These are phyloP conservation scores for Saimiri boliviensis DNA, from an alignment of 2,113 vertebrate genomes.

Conservation along the genomic window DNA sequence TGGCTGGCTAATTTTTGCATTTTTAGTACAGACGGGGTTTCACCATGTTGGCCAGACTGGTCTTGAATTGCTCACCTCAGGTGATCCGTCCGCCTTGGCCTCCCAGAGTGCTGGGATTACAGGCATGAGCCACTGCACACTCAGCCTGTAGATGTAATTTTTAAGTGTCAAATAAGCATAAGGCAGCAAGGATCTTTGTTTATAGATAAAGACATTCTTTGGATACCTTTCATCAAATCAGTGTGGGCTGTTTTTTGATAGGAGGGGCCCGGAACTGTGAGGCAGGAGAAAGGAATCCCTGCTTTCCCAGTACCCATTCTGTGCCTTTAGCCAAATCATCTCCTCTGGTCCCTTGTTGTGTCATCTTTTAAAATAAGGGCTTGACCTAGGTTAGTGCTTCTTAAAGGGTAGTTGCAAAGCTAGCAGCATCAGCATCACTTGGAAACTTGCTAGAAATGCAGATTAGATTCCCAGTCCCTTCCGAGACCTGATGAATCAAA, in stretches of 20 bases:
- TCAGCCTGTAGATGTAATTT: neutral
- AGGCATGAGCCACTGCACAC: too few species aligned
- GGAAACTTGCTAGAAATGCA: neutral
- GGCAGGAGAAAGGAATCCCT: neutral
- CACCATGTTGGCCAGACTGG: too few species aligned
- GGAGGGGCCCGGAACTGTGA: neutral
- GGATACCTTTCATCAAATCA: neutral
- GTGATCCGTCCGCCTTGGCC: too few species aligned
- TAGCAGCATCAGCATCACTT: neutral
- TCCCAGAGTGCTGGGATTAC: too few species aligned
- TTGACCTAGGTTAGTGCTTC: neutral
- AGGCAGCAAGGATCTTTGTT: slow-evolving; percentile 37
- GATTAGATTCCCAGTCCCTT: neutral
- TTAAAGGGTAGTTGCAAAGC: neutral
- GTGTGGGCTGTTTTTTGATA: neutral
- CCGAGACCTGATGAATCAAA: neutral
- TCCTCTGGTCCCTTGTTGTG: neutral
- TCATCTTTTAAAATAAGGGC: neutral
- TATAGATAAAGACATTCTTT: slow-evolving; percentile 54
- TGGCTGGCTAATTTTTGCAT: too few species aligned
- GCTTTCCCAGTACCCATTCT: neutral
- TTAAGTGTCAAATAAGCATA: neutral
- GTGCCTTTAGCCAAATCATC: neutral
- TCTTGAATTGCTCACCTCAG: too few species aligned
- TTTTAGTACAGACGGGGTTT: too few species aligned